These are phyloP conservation scores for Tricholaema leucomelas DNA, from an alignment of 2,113 vertebrate species.

Conservation along the genomic window DNA sequence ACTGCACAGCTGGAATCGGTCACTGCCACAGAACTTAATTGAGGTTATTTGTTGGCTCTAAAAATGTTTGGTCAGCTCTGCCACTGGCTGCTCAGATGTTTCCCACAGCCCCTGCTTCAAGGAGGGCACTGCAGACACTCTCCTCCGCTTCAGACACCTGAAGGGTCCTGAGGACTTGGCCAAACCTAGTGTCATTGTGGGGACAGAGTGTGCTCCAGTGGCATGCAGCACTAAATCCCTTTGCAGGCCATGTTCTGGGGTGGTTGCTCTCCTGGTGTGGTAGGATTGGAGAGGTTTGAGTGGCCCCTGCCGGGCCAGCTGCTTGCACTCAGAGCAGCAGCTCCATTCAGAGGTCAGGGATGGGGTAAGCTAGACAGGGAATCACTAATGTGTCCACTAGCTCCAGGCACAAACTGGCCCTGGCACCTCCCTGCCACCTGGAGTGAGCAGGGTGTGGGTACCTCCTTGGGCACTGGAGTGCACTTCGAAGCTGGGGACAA, in stretches of 20 bases:
- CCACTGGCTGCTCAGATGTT: neutral
- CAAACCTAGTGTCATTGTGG: neutral
- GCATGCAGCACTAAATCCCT: neutral
- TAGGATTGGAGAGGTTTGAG: neutral
- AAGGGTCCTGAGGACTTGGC: accelerated
- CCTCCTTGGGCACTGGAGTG: accelerated
- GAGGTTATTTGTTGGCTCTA: constrained; percentile 59
- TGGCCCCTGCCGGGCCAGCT: neutral
- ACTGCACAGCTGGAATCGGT: neutral
- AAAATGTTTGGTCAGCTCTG: neutral
- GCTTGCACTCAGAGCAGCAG: neutral
- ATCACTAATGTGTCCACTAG: neutral
- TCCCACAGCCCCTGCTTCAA: neutral
- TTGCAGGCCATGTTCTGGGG: accelerated
- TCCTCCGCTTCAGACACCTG: neutral
- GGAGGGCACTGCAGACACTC: neutral
- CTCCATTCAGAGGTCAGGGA: neutral
- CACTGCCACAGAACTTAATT: constrained; percentile 63
- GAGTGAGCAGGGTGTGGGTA: accelerated
- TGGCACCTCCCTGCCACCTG: accelerated
- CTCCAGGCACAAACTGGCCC: accelerated
- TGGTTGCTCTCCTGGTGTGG: accelerated
- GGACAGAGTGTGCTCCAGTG: neutral
- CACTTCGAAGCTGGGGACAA: accelerated
- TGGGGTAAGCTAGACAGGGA: neutral